Evolutionary conservation across 2,113 vertebrate genomes (phyloP).

Genomic region (Sinocyclocheilus rhinocerous): DNA sequence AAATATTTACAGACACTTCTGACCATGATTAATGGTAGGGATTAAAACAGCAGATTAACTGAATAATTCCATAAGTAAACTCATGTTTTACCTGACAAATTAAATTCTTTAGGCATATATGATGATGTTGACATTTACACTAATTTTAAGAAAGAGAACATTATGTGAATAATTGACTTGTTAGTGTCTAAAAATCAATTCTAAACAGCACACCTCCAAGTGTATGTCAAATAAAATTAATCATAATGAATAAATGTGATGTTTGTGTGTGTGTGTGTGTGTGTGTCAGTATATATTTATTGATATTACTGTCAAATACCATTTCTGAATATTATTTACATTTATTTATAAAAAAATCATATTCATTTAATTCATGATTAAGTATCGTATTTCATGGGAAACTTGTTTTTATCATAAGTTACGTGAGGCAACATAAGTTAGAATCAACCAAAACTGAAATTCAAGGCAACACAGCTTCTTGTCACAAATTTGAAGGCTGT

Average conservation of each 20-base stretch:
- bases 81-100: neutral
- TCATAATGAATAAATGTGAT: neutral
- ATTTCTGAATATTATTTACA: too few species aligned
- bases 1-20: too few species aligned
- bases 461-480: too few species aligned
- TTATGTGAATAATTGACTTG: neutral
- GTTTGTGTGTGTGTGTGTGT: neutral
- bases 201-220: neutral
- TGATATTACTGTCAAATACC: too few species aligned
- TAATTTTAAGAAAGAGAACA: neutral
- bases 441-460: too few species aligned
- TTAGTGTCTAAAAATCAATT: neutral
- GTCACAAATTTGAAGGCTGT: too few species aligned
- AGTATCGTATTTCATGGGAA: neutral
- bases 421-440: neutral
- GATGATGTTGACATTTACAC: neutral
- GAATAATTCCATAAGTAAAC: neutral
- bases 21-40: too few species aligned
- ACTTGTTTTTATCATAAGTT: neutral
- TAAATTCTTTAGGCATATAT: neutral
- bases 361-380: too few species aligned
- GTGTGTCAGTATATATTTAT: neutral
- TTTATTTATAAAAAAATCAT: too few species aligned
- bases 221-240: too few species aligned
- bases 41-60: too few species aligned